phyloP scores from a whole-genome alignment of 2,797 vertebrate genomes.

The Graptemys geographica region DNA sequence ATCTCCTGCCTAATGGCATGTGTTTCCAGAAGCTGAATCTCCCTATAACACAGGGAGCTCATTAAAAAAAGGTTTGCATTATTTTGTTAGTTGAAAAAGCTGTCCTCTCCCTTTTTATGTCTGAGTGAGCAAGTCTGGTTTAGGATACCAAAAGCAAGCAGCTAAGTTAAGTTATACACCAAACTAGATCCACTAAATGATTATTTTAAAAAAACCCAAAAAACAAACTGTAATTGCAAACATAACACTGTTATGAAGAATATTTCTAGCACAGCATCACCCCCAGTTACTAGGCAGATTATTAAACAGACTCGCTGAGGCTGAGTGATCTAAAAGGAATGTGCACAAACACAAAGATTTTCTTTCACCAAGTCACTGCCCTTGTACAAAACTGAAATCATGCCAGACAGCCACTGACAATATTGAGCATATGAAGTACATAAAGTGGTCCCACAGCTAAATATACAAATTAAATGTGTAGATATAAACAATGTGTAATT shows the following conservation, averaged over 20 bases:
- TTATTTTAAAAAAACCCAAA: neutral
- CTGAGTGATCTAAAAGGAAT: neutral
- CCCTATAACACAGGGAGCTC: neutral
- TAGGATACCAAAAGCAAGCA: neutral
- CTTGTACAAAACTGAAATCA: neutral
- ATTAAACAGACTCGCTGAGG: neutral
- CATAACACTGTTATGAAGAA: constrained; percentile 18
- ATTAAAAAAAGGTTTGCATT: neutral
- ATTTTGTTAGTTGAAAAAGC: neutral
- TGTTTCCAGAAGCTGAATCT: neutral
- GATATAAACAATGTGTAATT: neutral
- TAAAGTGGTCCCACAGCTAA: neutral
- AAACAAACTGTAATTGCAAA: too few species aligned
- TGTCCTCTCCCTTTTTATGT: neutral
- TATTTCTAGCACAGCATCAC: neutral
- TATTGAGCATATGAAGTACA: neutral
- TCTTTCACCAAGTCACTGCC: neutral
- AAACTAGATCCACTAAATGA: neutral
- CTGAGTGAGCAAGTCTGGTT: neutral
- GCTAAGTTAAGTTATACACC: neutral
- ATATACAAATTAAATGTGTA: neutral
- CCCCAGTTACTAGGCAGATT: neutral
- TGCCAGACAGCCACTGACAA: neutral
- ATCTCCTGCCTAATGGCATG: neutral
- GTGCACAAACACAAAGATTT: neutral